Conservation (phyloP, 2,888 invertebrate genomes). For the Cephus pygmeus region DNA sequence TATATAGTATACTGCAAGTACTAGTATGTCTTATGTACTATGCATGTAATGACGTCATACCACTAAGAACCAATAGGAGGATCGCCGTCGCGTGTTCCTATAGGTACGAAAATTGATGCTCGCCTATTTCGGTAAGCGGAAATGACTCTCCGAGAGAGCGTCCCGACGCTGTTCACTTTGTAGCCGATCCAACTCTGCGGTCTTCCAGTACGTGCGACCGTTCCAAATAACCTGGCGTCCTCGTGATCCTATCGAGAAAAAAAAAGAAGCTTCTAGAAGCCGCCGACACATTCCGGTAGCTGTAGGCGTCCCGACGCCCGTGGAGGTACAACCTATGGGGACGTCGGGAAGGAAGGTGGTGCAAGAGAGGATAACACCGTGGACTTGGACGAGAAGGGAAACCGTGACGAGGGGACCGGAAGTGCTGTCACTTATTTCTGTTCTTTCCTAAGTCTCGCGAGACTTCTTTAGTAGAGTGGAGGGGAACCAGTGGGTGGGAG, state of each 20-base stretch:
- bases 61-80: too few relatives aligned
- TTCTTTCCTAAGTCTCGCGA: conserved; percentile 32
- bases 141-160: too few relatives aligned
- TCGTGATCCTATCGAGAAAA: not conserved
- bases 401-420: conserved; percentile 32
- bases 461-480: not conserved
- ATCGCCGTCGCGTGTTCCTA: too few relatives aligned
- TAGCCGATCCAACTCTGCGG: not conserved
- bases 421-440: conserved; percentile 38
- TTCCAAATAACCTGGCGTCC: not conserved
- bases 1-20: too few relatives aligned
- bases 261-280: too few relatives aligned
- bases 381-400: conserved; percentile 16
- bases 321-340: not conserved
- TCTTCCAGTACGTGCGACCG: not conserved
- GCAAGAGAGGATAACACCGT: not conserved
- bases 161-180: too few relatives aligned
- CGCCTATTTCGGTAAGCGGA: too few relatives aligned
- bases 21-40: too few relatives aligned
- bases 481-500: not conserved
- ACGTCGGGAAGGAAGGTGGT: not conserved
- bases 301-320: too few relatives aligned
- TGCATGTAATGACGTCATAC: too few relatives aligned
- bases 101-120: too few relatives aligned
- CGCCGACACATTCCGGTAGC: too few relatives aligned